phyloP scores from a whole-genome alignment of 2,888 invertebrate genomes.

The Tubulanus polymorphus region DNA sequence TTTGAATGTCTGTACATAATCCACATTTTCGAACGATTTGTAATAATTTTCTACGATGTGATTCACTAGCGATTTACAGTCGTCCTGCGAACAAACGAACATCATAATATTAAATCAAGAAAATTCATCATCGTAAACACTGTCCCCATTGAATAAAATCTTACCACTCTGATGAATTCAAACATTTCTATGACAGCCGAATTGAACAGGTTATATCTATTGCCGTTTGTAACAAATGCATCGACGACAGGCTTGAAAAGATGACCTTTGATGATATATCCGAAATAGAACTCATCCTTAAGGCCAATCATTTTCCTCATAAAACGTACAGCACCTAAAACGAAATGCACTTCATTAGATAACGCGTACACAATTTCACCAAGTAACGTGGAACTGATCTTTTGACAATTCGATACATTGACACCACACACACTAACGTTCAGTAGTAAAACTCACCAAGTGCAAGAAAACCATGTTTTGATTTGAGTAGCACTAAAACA shows the following conservation, averaged over 20 bases:
- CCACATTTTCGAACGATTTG: slow-evolving; percentile 87
- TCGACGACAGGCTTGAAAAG: slow-evolving; percentile 94
- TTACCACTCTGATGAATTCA: slow-evolving; percentile 88
- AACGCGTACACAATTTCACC: too few species aligned
- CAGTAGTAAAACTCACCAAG: slow-evolving; percentile 62
- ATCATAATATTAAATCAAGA: not conserved
- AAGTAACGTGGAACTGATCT: not conserved
- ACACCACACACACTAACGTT: not conserved
- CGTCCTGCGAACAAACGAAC: slow-evolving; percentile 50
- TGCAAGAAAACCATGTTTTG: slow-evolving; percentile 94
- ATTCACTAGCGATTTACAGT: slow-evolving; percentile 59
- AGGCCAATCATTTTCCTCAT: slow-evolving; percentile 94
- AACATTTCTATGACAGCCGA: slow-evolving; percentile 99
- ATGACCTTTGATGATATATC: slow-evolving; percentile 91
- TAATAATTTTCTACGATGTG: slow-evolving; percentile 96
- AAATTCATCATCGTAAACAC: not conserved
- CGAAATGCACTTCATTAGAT: too few species aligned
- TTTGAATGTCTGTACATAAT: slow-evolving; percentile 98
- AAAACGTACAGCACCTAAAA: slow-evolving; percentile 82
- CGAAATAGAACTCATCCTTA: slow-evolving; percentile 97
- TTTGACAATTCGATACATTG: not conserved
- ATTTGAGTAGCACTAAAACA: slow-evolving; percentile 93
- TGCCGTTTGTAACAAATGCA: slow-evolving; percentile 93
- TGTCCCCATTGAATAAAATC: slow-evolving; percentile 29
- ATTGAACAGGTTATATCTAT: slow-evolving; percentile 96